These are phyloP conservation scores for Phrynocephalus guinanensis DNA, from an alignment of 2,797 vertebrate species.

Conservation along the genomic window DNA sequence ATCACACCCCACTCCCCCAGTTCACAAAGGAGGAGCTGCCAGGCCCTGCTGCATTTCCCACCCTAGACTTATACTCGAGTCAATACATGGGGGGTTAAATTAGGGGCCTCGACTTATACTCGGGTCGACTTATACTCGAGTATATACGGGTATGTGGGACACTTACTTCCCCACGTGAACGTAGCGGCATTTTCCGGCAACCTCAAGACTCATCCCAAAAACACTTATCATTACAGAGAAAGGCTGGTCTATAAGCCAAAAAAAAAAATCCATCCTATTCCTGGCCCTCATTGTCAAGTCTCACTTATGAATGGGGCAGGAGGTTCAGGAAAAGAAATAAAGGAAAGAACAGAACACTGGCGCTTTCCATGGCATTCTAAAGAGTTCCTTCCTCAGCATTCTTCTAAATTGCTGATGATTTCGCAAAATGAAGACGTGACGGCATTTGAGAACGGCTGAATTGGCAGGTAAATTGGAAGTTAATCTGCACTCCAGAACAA, in stretches of 20 bases:
- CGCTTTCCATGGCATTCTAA: conserved; percentile 60
- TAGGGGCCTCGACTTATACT: no score
- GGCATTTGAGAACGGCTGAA: conserved; percentile 66
- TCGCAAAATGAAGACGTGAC: conserved; percentile 73
- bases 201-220: neutral
- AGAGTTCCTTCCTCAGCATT: conserved; percentile 66
- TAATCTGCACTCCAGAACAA: conserved; percentile 78
- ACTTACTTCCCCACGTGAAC: neutral
- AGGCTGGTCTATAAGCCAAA: neutral
- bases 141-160: neutral
- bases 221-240: neutral
- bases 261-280: no score
- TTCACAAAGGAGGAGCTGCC: no score
- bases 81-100: no score
- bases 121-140: no score
- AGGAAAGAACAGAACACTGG: conserved; percentile 42
- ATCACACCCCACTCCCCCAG: no score
- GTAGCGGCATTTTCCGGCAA: neutral
- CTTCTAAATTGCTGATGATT: conserved; percentile 69
- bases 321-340: conserved; percentile 54
- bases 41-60: no score
- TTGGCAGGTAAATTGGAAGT: conserved; percentile 65
- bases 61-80: no score
- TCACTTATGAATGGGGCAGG: conserved; percentile 27
- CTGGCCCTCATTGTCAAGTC: no score